Evolutionary conservation across 64 coral and sea anemone genomes (phyloP), one percentile per base, ranked within the genome.

Genomic region (Pachyseris speciosa): DNA sequence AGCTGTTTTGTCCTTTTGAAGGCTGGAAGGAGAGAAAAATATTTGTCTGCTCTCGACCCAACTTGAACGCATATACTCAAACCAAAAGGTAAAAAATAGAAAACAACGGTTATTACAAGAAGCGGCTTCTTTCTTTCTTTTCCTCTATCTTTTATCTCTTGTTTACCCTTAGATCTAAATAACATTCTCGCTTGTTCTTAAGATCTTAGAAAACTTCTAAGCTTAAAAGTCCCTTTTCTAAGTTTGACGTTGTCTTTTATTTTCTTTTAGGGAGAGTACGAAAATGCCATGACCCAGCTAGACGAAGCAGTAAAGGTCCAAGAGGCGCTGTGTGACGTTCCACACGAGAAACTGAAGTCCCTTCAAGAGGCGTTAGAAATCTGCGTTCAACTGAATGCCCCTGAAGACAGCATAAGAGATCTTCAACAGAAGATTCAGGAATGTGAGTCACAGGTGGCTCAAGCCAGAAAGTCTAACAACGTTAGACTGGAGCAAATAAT

Each of bases 271-370:
- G 40, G 40, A 42, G 77, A 91, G 0, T 61, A 59, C 31, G 1
- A 33, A 22, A 19, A 60, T 20, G 89, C 89, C n/a, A 39, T 84
- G 47, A 37, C 47, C 19, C 50, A 83, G 25, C 33, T 84, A 11
- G 0, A 32, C 37, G 22, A 31, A 42, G 78, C 89, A 4, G 25
- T 91, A 2, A 24, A 68, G 20, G 63, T 91, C 42, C 88, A 83
- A 31, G 64, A 91, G 22, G 38, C 67, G 31, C 26, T 91, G 13
- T 65, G 36, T 47, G 88, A 91, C 55, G 81, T 91, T 45, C 89
- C 89, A 19, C 78, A 91, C 33, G 88, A 91, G 49, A 80, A 91
- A 12, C 31, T 81, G 32, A 81, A 81, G 12, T 81, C 77, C 31
- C 52, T 81, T 8, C 10, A 81, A 9, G 49, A 37, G 53, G 37